A percentile compares a stretch with the other conserved stretches of the same genome.
Evolutionary conservation across 2,113 vertebrate genomes (phyloP).

Genomic region (Onychostruthus taczanowskii): DNA sequence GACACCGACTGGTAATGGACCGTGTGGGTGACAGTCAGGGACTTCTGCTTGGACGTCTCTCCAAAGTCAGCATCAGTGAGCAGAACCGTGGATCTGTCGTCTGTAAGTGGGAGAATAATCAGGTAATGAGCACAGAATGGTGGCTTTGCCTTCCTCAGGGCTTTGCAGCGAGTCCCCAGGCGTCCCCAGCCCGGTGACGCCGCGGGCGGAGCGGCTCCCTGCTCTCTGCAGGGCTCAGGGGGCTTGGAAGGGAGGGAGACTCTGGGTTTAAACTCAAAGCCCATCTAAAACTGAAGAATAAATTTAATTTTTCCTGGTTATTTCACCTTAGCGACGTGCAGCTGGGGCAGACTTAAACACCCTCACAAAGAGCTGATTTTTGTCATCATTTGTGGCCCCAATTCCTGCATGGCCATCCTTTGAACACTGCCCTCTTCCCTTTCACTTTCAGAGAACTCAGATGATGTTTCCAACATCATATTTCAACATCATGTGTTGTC

Average conservation of each 20-base stretch:
- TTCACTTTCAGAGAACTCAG: background rate
- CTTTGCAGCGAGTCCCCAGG: background rate
- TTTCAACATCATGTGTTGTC: too few species aligned
- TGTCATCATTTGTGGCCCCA: background rate
- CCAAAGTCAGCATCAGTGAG: slow-evolving; percentile 97
- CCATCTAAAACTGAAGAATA: background rate
- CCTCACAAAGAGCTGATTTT: background rate
- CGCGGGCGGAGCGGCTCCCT: background rate
- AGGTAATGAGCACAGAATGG: background rate
- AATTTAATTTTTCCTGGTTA: background rate
- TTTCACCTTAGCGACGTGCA: background rate
- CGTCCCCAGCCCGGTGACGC: rapidly evolving
- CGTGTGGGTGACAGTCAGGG: slow-evolving; percentile 95
- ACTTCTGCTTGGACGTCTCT: slow-evolving; percentile 95
- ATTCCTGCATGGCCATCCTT: background rate
- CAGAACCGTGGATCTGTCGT: slow-evolving; percentile 94
- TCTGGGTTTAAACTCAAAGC: background rate
- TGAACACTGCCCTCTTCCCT: background rate
- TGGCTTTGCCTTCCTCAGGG: background rate
- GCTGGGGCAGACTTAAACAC: background rate
- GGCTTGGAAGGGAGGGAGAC: background rate
- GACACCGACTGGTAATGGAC: slow-evolving; percentile 98
- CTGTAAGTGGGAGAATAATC: slow-evolving; percentile 58
- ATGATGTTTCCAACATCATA: background rate
- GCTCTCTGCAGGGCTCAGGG: background rate